These are phyloP conservation scores for Esperia sulphurella DNA, from an alignment of 2,888 invertebrate species.

Conservation along the genomic window DNA sequence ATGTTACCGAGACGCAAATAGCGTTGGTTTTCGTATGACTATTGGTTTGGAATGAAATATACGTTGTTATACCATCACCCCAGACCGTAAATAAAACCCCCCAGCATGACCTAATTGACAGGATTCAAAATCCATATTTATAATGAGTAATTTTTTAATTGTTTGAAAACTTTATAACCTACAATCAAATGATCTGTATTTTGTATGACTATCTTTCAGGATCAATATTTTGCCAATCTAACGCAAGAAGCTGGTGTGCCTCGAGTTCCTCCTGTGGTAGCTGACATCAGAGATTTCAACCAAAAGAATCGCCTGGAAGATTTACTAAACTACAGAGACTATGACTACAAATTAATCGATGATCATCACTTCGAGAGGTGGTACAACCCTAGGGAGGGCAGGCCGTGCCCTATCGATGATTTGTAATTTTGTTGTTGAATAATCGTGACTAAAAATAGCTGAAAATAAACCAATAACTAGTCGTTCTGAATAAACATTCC, in stretches of 20 bases:
- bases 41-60: no score
- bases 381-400: slow-evolving; percentile 44
- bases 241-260: slow-evolving; percentile 53
- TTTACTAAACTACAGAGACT: slow-evolving; percentile 61
- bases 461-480: not conserved
- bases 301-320: slow-evolving; percentile 57
- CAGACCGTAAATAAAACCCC: no score
- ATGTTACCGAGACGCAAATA: no score
- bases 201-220: slow-evolving; percentile 37
- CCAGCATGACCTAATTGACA: no score
- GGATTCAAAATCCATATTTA: no score
- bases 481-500: not conserved
- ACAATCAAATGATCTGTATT: no score
- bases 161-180: no score
- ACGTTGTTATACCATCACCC: no score
- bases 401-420: slow-evolving; percentile 38
- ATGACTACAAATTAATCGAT: slow-evolving; percentile 53
- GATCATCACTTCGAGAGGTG: slow-evolving; percentile 43
- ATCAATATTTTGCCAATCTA: slow-evolving; percentile 56
- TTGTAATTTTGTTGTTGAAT: not conserved
- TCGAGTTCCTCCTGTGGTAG: slow-evolving; percentile 49
- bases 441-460: no score
- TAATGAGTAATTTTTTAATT: no score
- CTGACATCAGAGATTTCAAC: slow-evolving; percentile 58
- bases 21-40: no score